phyloP scores from a whole-genome alignment of 2,888 invertebrate genomes.

The Metellina segmentata region DNA sequence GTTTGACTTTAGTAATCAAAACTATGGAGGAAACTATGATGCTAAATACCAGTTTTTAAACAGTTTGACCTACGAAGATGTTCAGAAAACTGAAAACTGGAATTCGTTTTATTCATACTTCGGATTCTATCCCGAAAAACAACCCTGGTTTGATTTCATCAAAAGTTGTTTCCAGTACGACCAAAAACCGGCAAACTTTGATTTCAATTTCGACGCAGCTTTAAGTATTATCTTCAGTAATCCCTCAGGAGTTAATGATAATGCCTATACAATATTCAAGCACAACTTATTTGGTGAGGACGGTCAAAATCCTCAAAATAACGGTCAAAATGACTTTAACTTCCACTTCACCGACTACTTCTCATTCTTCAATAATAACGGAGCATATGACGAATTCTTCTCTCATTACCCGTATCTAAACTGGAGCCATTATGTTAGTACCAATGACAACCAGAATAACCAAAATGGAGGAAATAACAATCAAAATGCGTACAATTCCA shows the following conservation, averaged over 20 bases:
- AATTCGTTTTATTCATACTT: constrained; percentile 16
- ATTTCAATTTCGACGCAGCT: background rate
- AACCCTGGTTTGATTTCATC: constrained; percentile 13
- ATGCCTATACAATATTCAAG: background rate
- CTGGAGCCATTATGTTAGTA: background rate
- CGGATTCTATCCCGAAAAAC: constrained; percentile 10
- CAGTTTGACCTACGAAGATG: background rate
- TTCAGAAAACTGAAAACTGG: background rate
- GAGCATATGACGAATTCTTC: background rate
- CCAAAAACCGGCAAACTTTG: constrained; percentile 14
- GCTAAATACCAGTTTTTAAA: constrained; percentile 10
- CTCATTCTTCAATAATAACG: background rate
- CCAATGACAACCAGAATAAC: background rate
- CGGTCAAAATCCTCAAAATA: background rate
- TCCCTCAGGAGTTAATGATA: background rate
- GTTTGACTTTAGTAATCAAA: constrained; percentile 10
- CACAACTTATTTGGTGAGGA: constrained; percentile 7
- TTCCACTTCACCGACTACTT: constrained; percentile 8
- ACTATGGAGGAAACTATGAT: constrained; percentile 4
- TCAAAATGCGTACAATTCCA: background rate
- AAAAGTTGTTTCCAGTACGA: constrained; percentile 21
- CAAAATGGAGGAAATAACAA: background rate
- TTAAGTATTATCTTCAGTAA: background rate
- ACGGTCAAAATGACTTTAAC: background rate
- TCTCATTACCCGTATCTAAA: background rate